Base-by-base conservation (phyloP, 2,888 invertebrate species). In the Colostygia pectinataria region DNA sequence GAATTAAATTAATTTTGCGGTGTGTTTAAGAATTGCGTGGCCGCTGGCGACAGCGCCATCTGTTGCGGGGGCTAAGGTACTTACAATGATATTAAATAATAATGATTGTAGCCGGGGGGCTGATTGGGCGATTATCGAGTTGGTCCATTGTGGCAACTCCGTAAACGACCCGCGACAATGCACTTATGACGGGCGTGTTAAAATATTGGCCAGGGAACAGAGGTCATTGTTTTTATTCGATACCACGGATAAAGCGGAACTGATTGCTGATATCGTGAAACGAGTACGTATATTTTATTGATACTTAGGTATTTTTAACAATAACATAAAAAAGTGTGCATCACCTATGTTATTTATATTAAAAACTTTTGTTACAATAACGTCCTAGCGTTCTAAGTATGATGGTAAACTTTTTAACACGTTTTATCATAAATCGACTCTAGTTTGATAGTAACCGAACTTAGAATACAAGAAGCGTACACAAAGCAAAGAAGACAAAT, bases 1-100 rank as follows among this genome's bases (percentile, higher is more conserved):
- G 67, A 73, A 76, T 77, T 79, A 84, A 84, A 78, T 86, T 80
- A 83, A 80, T 81, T 82, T 83, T 80, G 80, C 78, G 81, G 80
- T 80, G 62, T 74, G 69, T 67, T 71, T 72, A 68, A 69, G 71
- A 72, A 74, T 71, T 63, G 76, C 71, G 75, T 73, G 70, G 71
- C 78, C 72, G 29, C 65, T 55, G 74, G 83, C 76, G 74, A 74
- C 74, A 65, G 66, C 73, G 68, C 75, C 87, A 85, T 85, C 74
- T 86, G 86, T 71, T 67, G 70, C 64, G 67, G 60, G 65, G 52
- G 59, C 59, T 60, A 59, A 63, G 56, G 65, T 62, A 63, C 65
- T 64, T 65, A 66, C 66, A 70, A 63, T 63, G 64, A 64, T 68
- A 68, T 67, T 63, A 71, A 73, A 72, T 71, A 75, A 77, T 77